Evolutionary conservation across 1,140 invertebrate genomes (phyloP).

Genomic region (Orius laevigatus): DNA sequence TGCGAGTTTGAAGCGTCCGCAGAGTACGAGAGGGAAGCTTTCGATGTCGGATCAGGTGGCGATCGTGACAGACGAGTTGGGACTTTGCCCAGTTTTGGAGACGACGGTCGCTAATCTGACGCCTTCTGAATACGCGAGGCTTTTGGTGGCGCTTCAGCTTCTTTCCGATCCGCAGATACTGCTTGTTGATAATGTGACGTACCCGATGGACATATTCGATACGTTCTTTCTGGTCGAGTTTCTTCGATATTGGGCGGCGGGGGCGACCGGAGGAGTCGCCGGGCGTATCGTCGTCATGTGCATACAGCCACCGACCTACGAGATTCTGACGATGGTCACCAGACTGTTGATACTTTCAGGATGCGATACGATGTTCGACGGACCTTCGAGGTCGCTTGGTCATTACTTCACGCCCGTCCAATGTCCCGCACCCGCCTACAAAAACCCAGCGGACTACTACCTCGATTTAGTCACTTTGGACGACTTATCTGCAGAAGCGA

Average conservation of each 20-base stretch:
- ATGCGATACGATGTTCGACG: slow-evolving; percentile 79
- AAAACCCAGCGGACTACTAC: slow-evolving; percentile 93
- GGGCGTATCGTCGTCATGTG: slow-evolving; percentile 76
- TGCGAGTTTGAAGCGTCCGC: slow-evolving; percentile 4
- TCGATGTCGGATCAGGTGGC: slow-evolving; percentile 35
- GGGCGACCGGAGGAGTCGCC: slow-evolving; percentile 38
- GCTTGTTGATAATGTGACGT: slow-evolving; percentile 73
- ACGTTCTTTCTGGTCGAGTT: slow-evolving; percentile 91
- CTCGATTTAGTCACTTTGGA: slow-evolving; percentile 85
- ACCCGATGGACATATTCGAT: slow-evolving; percentile 90
- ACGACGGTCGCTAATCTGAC: slow-evolving; percentile 65
- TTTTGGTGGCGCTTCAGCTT: slow-evolving; percentile 76
- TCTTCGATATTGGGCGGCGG: slow-evolving; percentile 76
- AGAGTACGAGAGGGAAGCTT: slow-evolving; percentile 7
- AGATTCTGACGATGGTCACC: slow-evolving; percentile 88
- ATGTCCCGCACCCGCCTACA: slow-evolving; percentile 87
- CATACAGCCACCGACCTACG: slow-evolving; percentile 83
- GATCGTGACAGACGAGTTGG: slow-evolving; percentile 74
- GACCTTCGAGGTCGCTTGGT: slow-evolving; percentile 71
- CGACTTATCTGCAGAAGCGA: slow-evolving; percentile 78
- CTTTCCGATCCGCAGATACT: slow-evolving; percentile 69
- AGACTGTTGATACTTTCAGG: slow-evolving; percentile 71
- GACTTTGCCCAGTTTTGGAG: slow-evolving; percentile 64
- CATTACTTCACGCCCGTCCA: slow-evolving; percentile 86
- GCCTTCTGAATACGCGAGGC: slow-evolving; percentile 62